Evolutionary conservation across 2,113 vertebrate species (phyloP), one percentile per base, ranked within the genome.

Genomic region (Ascaphus truei): DNA sequence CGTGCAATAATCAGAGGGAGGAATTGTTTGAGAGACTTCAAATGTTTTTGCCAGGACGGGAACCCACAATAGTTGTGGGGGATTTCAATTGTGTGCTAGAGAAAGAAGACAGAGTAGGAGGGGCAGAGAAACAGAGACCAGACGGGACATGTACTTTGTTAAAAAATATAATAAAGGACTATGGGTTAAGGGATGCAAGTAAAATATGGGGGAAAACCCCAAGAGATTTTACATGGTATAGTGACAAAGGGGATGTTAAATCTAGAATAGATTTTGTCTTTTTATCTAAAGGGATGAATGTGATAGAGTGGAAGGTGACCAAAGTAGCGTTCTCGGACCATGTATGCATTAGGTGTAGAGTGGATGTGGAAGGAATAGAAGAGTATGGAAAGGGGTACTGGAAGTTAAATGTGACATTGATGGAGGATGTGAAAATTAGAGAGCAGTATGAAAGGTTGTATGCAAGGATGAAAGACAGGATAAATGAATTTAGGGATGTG

Each of bases 261-360:
- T 53, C 25, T 5, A 16, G 26, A 2, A 30, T 53, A 1, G 51
- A 53, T 16, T 8, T 13, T 8, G 7, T 8, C 10, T 34, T 33
- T 2, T 2, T 56, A 2, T 3, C 3, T 3, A 20, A 33, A 2
- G 1, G 3, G 1, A 8, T n/a, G 1, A 22, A 11, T 4, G 2
- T 7, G 1, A n/a, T 15, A 25, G 10, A 3, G 6, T 25, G 3
- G n/a, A n/a, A n/a, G n/a, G n/a, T n/a, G n/a, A n/a, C n/a, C n/a
- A n/a, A n/a, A n/a, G n/a, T n/a, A n/a, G n/a, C n/a, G n/a, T n/a
- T n/a, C n/a, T n/a, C n/a, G n/a, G n/a, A n/a, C n/a, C n/a, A n/a
- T n/a, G n/a, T n/a, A n/a, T n/a, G n/a, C n/a, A n/a, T n/a, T n/a
- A n/a, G n/a, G n/a, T n/a, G n/a, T n/a, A n/a, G n/a, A n/a, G n/a